A percentile compares a stretch with the other conserved stretches of the same genome.
Evolutionary conservation across 64 coral and sea anemone genomes (phyloP).

Genomic region (Actinia tenebrosa): DNA sequence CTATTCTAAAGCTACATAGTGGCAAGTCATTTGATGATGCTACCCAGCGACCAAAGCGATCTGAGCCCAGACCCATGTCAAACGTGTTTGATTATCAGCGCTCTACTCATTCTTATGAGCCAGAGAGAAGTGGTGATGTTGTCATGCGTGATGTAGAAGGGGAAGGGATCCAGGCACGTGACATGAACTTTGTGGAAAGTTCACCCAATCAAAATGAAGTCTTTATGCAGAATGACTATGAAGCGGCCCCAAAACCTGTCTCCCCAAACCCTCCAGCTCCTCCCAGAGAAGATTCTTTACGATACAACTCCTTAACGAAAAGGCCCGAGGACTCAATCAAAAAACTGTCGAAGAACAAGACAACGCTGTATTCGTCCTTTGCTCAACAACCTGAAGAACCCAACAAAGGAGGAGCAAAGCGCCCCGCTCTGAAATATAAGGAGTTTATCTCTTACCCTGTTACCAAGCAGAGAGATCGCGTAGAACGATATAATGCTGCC

Average conservation of each 20-base stretch:
- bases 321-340: neutral
- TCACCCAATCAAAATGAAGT: neutral
- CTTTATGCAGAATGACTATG: neutral
- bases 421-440: conserved; percentile 28
- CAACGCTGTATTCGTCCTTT: conserved; percentile 1
- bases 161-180: neutral
- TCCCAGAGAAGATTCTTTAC: neutral
- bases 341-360: neutral
- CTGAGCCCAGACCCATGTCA: conserved; percentile 39
- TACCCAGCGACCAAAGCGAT: conserved; percentile 4
- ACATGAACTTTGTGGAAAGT: conserved; percentile 2
- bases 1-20: conserved; percentile 44
- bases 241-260: no score
- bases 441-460: conserved; percentile 26
- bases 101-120: neutral
- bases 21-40: conserved; percentile 40
- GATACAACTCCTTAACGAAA: neutral
- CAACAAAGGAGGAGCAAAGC: neutral
- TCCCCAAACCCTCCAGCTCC: neutral
- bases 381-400: neutral
- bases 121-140: neutral
- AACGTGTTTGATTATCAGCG: conserved; percentile 46
- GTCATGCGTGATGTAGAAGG: neutral
- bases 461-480: conserved; percentile 40
- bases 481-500: conserved; percentile 16